These are phyloP conservation scores for Perca flavescens DNA, from an alignment of 2,113 vertebrate genomes.

Conservation along the genomic window DNA sequence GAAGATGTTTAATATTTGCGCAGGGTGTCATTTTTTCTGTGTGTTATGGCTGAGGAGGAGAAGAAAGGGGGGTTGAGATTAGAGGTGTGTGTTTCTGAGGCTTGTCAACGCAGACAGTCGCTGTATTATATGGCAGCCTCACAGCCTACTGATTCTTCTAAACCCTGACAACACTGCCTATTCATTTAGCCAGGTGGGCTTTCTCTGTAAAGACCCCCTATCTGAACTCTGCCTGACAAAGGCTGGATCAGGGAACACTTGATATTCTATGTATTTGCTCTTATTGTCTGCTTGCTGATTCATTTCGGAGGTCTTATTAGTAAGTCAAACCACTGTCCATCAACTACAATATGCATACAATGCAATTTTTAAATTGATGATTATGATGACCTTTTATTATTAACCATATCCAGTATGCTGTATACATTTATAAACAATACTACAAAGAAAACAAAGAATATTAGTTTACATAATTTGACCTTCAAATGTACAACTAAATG, in stretches of 20 bases:
- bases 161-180: constrained; percentile 66
- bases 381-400: not conserved
- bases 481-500: not conserved
- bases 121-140: constrained; percentile 60
- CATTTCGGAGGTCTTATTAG: not conserved
- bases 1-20: constrained; percentile 81
- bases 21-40: constrained; percentile 73
- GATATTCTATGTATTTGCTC: constrained; percentile 32
- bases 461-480: not conserved
- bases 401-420: not conserved
- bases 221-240: constrained; percentile 49
- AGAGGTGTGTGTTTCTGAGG: constrained; percentile 75
- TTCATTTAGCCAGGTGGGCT: constrained; percentile 76
- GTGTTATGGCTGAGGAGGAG: constrained; percentile 50
- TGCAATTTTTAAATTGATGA: not conserved
- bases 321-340: not conserved
- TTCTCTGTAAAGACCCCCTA: constrained; percentile 45
- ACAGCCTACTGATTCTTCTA: constrained; percentile 74
- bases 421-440: not conserved
- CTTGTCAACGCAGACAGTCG: constrained; percentile 73
- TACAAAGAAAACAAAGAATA: not conserved
- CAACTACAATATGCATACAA: not conserved
- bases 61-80: constrained; percentile 68
- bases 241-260: constrained; percentile 35
- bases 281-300: constrained; percentile 28